Conservation (phyloP, 1,140 invertebrate genomes). For the Druon quercuslanigerum region DNA sequence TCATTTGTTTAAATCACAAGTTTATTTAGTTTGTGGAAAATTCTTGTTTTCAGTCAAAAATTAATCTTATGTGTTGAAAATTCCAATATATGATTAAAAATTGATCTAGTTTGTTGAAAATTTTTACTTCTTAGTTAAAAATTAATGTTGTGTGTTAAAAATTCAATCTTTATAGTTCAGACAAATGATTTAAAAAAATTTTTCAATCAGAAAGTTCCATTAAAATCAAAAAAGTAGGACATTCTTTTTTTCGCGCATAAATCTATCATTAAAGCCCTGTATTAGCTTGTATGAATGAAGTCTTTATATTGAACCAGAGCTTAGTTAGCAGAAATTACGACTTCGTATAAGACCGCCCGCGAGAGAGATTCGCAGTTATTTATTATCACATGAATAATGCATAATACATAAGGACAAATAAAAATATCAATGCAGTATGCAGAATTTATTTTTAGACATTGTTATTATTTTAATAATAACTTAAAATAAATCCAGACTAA, state of each 20-base stretch:
- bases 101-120: too few relatives aligned
- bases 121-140: too few relatives aligned
- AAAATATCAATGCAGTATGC: slow-evolving; percentile 2
- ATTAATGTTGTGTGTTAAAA: too few relatives aligned
- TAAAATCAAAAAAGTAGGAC: background rate
- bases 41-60: too few relatives aligned
- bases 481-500: too few relatives aligned
- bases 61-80: too few relatives aligned
- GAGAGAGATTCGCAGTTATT: slow-evolving; percentile 38
- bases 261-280: slow-evolving; percentile 4
- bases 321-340: slow-evolving; percentile 37
- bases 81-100: too few relatives aligned
- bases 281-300: slow-evolving; percentile 38
- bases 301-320: slow-evolving; percentile 38
- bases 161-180: too few relatives aligned
- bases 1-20: too few relatives aligned
- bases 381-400: slow-evolving; percentile 47
- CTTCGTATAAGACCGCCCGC: background rate
- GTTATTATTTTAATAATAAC: too few relatives aligned
- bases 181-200: too few relatives aligned
- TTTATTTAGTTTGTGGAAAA: too few relatives aligned
- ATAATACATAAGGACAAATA: slow-evolving; percentile 12
- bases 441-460: background rate
- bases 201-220: background rate
- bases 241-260: slow-evolving; percentile 15